Evolutionary conservation across 2,888 invertebrate species (phyloP).

Genomic region (Sinodicranocentrus sp.): DNA sequence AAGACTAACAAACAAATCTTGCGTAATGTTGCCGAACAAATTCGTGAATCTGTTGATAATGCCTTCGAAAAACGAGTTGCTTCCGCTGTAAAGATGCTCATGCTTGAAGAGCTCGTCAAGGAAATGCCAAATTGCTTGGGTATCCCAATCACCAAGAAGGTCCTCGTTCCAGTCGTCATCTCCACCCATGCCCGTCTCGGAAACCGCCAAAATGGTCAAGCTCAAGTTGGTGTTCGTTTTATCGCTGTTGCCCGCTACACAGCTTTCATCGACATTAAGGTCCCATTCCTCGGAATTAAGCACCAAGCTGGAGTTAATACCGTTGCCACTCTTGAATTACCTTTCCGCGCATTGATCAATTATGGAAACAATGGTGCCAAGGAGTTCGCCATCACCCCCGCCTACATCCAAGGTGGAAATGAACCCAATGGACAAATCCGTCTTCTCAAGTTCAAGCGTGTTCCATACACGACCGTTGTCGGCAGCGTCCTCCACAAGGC

Average conservation of each 20-base stretch:
- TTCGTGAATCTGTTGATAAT: constrained; percentile 3
- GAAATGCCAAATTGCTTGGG: constrained; percentile 49
- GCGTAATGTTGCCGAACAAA: background rate
- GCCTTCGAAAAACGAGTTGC: constrained; percentile 26
- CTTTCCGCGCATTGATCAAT: constrained; percentile 38
- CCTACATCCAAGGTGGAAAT: constrained; percentile 55
- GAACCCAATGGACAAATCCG: constrained; percentile 53
- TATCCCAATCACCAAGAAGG: constrained; percentile 50
- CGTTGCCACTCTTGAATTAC: constrained; percentile 38
- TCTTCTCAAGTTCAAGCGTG: constrained; percentile 44
- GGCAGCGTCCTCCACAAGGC: constrained; percentile 50
- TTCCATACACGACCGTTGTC: constrained; percentile 49
- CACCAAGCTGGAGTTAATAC: constrained; percentile 57
- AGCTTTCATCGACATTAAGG: constrained; percentile 33
- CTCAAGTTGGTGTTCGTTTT: constrained; percentile 27
- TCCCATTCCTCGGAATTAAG: constrained; percentile 48
- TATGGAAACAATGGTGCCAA: constrained; percentile 9
- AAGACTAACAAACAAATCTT: constrained; percentile 17
- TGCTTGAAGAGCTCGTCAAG: constrained; percentile 44
- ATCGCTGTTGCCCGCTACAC: constrained; percentile 36
- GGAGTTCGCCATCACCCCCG: constrained; percentile 45
- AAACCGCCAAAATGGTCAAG: constrained; percentile 23
- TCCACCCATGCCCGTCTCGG: constrained; percentile 43
- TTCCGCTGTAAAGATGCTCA: constrained; percentile 42
- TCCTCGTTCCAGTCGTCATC: constrained; percentile 50